These are phyloP conservation scores for Nomada goodeniana DNA, from an alignment of 2,888 invertebrate genomes.

Conservation along the genomic window DNA sequence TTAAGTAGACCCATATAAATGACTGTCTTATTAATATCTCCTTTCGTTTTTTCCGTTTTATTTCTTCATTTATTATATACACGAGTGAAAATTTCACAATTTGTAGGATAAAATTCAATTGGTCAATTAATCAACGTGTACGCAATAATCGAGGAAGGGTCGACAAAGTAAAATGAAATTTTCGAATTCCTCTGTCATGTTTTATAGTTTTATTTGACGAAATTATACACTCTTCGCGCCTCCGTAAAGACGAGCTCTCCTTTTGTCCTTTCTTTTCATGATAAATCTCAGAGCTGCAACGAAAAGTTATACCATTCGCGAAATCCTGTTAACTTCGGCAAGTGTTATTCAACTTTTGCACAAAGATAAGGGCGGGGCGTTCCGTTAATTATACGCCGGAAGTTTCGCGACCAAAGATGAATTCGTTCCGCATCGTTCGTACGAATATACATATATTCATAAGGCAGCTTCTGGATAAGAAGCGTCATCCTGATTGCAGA, in stretches of 20 bases:
- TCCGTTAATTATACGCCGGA: slow-evolving; percentile 17
- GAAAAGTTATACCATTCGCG: neutral
- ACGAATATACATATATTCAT: slow-evolving; percentile 29
- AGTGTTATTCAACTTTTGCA: neutral
- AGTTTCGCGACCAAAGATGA: slow-evolving; percentile 2
- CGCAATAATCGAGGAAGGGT: too few species aligned
- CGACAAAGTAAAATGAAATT: too few species aligned
- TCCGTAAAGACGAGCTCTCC: neutral
- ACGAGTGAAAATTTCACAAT: too few species aligned
- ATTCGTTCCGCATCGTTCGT: slow-evolving; percentile 5
- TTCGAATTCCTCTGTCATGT: too few species aligned
- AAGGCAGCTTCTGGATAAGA: neutral
- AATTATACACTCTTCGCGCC: too few species aligned
- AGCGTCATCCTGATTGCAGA: neutral
- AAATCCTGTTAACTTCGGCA: slow-evolving; percentile 1
- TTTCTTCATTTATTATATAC: too few species aligned
- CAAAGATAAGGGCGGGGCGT: neutral
- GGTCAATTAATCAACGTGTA: too few species aligned
- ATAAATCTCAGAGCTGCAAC: neutral
- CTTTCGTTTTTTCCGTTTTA: too few species aligned
- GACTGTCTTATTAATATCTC: too few species aligned
- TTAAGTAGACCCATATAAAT: too few species aligned
- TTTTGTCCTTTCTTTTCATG: neutral
- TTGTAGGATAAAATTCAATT: too few species aligned
- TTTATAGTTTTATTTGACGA: too few species aligned